phyloP scores from a whole-genome alignment of 2,113 vertebrate species.

The Erinaceus europaeus region DNA sequence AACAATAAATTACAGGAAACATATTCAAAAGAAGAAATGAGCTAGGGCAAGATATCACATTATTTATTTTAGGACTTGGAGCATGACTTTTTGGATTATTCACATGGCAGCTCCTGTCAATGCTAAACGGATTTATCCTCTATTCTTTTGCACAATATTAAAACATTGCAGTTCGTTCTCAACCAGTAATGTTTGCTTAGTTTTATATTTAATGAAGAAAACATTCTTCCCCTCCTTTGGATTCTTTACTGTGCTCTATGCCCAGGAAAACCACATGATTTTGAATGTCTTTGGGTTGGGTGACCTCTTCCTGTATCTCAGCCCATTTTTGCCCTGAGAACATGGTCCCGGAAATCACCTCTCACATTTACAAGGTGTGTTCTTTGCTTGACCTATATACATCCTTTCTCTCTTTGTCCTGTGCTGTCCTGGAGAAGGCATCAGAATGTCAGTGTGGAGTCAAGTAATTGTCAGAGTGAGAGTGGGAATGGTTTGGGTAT shows the following conservation, averaged over 20 bases:
- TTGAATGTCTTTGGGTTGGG: not conserved
- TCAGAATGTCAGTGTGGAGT: not conserved
- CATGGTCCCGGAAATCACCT: not conserved
- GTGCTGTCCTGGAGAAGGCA: not conserved
- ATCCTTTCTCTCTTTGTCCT: conserved; percentile 19
- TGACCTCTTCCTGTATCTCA: not conserved
- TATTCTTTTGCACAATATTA: conserved; percentile 26
- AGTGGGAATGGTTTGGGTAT: not conserved
- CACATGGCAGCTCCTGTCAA: not conserved
- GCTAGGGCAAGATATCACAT: not conserved
- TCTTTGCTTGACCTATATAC: not conserved
- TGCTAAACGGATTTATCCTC: conserved; percentile 43
- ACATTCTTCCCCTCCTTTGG: not conserved
- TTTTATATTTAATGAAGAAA: conserved; percentile 40
- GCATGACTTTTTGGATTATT: not conserved
- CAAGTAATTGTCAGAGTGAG: not conserved
- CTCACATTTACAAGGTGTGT: not conserved
- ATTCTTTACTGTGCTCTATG: not conserved
- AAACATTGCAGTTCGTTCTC: conserved; percentile 18
- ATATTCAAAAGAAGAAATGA: conserved; percentile 35
- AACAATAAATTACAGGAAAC: conserved; percentile 24
- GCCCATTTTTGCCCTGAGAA: not conserved
- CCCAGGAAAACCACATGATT: not conserved
- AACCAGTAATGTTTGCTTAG: conserved; percentile 27
- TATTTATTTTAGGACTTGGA: conserved; percentile 24